phyloP scores from a whole-genome alignment of 2,888 invertebrate species.

The Calliphora vomitoria region DNA sequence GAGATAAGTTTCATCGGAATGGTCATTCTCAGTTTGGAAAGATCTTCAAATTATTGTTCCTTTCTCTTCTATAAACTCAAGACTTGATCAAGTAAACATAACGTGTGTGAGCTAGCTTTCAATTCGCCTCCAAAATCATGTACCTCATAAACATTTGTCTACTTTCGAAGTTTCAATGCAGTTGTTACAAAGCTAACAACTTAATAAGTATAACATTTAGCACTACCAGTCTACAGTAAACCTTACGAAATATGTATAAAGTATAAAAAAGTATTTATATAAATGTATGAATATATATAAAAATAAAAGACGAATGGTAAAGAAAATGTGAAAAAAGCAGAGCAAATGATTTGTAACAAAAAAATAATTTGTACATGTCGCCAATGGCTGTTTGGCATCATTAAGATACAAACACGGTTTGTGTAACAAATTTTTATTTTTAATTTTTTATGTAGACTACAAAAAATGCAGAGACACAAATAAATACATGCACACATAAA shows the following conservation, averaged over 20 bases:
- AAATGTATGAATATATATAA: constrained; percentile 45
- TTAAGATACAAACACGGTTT: constrained; percentile 68
- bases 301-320: constrained; percentile 34
- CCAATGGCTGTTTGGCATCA: constrained; percentile 72
- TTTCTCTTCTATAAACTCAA: too few species aligned
- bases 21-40: too few species aligned
- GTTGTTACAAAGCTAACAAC: background rate
- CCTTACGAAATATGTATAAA: background rate
- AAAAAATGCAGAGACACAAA: constrained; percentile 42
- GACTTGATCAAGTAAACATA: too few species aligned
- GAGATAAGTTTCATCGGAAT: too few species aligned
- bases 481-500: constrained; percentile 44
- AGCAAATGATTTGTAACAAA: constrained; percentile 67
- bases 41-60: too few species aligned
- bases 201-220: background rate
- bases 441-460: constrained; percentile 35
- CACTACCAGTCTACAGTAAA: background rate
- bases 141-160: too few species aligned
- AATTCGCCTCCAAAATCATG: too few species aligned
- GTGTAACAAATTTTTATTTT: constrained; percentile 45
- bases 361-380: constrained; percentile 71
- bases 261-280: background rate
- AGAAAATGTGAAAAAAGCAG: constrained; percentile 36
- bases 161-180: too few species aligned
- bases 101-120: too few species aligned